Conservation (phyloP, 92 coral and sea anemone species). For the Muricea muricata region DNA sequence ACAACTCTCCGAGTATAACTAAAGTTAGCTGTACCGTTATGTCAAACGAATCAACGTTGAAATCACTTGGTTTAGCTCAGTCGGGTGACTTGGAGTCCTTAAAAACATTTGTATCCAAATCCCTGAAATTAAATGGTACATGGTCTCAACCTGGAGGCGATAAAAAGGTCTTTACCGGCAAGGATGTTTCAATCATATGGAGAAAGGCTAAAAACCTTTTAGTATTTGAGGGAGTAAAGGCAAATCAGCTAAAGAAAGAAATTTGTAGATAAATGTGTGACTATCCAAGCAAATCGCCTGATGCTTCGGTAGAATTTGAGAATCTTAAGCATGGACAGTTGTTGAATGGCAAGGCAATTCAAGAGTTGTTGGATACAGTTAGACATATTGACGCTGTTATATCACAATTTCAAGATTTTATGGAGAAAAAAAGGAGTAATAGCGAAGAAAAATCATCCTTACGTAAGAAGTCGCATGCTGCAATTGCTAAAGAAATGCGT, state of each 20-base stretch:
- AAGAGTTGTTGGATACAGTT: background rate
- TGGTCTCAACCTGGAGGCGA: conserved; percentile 38
- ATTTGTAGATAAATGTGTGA: background rate
- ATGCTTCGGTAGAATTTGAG: background rate
- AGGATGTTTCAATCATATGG: background rate
- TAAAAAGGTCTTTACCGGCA: conserved; percentile 4
- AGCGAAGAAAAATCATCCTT: background rate
- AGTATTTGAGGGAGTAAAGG: conserved; percentile 3
- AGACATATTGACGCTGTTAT: background rate
- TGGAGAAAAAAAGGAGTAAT: background rate
- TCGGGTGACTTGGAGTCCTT: conserved; percentile 14
- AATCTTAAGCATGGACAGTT: background rate
- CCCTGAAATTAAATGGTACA: background rate
- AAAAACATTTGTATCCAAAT: background rate
- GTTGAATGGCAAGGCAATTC: background rate
- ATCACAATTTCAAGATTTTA: background rate
- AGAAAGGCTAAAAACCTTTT: conserved; percentile 5
- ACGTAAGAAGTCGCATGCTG: background rate
- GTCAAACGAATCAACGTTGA: background rate
- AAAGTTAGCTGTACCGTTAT: background rate
- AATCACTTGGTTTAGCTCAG: conserved; percentile 1
- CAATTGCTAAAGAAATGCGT: background rate
- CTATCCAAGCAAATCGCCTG: background rate
- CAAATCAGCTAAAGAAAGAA: background rate
- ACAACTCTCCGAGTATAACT: background rate